A percentile compares a stretch with the other conserved stretches of the same genome.
phyloP scores from a whole-genome alignment of 2,113 vertebrate species.

The Martes martes region DNA sequence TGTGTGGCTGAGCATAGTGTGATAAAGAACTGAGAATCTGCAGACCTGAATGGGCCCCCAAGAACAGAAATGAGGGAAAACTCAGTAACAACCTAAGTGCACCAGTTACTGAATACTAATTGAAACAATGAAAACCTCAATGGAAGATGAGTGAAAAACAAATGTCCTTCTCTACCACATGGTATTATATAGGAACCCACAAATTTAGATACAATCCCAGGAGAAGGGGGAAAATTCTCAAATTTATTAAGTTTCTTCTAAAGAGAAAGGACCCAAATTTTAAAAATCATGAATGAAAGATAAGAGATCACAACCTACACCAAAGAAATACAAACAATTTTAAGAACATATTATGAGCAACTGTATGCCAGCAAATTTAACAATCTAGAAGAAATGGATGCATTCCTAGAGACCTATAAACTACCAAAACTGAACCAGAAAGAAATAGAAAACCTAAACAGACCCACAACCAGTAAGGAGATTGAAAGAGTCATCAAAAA shows the following conservation, averaged over 20 bases:
- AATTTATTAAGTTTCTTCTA: background rate
- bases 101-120: background rate
- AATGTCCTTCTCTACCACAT: background rate
- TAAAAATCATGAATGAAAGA: too few species aligned
- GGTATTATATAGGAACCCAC: background rate
- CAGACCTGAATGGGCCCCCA: background rate
- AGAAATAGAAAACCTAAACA: too few species aligned
- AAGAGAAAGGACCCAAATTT: too few species aligned
- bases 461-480: too few species aligned
- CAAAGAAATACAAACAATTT: too few species aligned
- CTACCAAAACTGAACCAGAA: too few species aligned
- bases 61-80: background rate
- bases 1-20: background rate
- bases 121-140: background rate
- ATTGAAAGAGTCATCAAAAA: too few species aligned
- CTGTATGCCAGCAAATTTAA: too few species aligned
- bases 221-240: background rate
- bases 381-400: too few species aligned
- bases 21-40: background rate
- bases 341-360: too few species aligned
- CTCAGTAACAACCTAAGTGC: background rate
- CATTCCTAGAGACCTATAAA: too few species aligned
- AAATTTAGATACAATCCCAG: background rate
- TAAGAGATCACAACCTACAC: too few species aligned
- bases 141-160: background rate